These are phyloP conservation scores for Furcula furcula DNA, from an alignment of 2,888 invertebrate species.

Conservation along the genomic window DNA sequence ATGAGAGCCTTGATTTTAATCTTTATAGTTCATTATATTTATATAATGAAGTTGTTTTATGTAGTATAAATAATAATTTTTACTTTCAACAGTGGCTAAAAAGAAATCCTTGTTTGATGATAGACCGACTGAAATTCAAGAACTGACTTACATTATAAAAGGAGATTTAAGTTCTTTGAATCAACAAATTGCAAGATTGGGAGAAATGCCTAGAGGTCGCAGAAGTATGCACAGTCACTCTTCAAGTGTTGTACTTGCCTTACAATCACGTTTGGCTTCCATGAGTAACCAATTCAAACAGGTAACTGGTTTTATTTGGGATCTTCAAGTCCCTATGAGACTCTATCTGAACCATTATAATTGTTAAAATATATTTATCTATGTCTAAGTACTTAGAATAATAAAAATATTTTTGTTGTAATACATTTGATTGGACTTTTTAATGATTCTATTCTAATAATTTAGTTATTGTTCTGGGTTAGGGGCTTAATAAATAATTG, in stretches of 20 bases:
- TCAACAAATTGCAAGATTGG: constrained; percentile 96
- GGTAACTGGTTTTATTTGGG: constrained; percentile 46
- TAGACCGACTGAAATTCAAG: constrained; percentile 97
- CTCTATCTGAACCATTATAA: no score
- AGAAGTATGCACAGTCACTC: constrained; percentile 95
- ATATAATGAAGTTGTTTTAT: background rate
- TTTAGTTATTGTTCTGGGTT: no score
- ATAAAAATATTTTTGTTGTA: background rate
- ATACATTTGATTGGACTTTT: no score
- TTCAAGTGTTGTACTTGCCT: constrained; percentile 94
- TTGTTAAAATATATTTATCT: constrained; percentile 2
- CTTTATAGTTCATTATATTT: constrained; percentile 1
- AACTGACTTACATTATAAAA: constrained; percentile 98
- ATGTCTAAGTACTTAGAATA: background rate
- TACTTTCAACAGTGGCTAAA: constrained; percentile 93
- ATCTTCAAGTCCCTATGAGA: no score
- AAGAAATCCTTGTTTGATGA: constrained; percentile 98
- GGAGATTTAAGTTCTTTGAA: constrained; percentile 97
- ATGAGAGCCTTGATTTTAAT: constrained; percentile 1
- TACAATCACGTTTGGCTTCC: constrained; percentile 96
- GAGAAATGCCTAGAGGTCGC: constrained; percentile 90
- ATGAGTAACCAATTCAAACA: constrained; percentile 99
- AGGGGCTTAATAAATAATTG: no score
- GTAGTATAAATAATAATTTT: constrained; percentile 7
- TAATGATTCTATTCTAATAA: no score